Evolutionary conservation across 2,797 vertebrate genomes (phyloP).

Genomic region (Pempheris klunzingeri): DNA sequence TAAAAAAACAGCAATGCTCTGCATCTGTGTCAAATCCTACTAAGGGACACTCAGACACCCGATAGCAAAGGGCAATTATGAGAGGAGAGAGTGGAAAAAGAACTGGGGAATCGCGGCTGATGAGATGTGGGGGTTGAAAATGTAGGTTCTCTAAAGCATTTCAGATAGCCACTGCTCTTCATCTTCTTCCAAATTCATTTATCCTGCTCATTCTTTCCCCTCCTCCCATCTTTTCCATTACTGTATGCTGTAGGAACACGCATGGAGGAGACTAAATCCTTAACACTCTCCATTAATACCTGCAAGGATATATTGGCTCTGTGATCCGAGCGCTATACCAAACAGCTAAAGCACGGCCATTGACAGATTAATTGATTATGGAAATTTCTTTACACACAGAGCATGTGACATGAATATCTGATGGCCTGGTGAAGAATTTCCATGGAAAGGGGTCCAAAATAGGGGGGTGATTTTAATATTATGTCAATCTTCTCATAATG

Average conservation of each 20-base stretch:
- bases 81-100: slow-evolving; percentile 35
- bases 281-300: slow-evolving; percentile 54
- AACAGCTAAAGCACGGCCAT: slow-evolving; percentile 34
- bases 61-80: slow-evolving; percentile 72
- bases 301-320: slow-evolving; percentile 46
- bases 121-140: slow-evolving; percentile 42
- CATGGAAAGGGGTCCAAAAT: slow-evolving; percentile 25
- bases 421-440: slow-evolving; percentile 17
- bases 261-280: slow-evolving; percentile 26
- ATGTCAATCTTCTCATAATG: slow-evolving; percentile 44
- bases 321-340: background rate
- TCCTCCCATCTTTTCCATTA: slow-evolving; percentile 50
- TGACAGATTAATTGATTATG: slow-evolving; percentile 60
- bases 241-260: slow-evolving; percentile 28
- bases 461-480: slow-evolving; percentile 23
- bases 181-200: slow-evolving; percentile 36
- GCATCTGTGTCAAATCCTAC: slow-evolving; percentile 56
- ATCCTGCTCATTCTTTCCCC: slow-evolving; percentile 16
- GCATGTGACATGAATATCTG: slow-evolving; percentile 50
- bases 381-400: slow-evolving; percentile 39
- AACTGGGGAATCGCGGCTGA: slow-evolving; percentile 15
- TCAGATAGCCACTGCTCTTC: slow-evolving; percentile 23
- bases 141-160: slow-evolving; percentile 39
- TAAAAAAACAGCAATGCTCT: slow-evolving; percentile 29
- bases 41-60: slow-evolving; percentile 34